Evolutionary conservation across 1,140 invertebrate genomes (phyloP).

Genomic region (Drosophila asahinai): DNA sequence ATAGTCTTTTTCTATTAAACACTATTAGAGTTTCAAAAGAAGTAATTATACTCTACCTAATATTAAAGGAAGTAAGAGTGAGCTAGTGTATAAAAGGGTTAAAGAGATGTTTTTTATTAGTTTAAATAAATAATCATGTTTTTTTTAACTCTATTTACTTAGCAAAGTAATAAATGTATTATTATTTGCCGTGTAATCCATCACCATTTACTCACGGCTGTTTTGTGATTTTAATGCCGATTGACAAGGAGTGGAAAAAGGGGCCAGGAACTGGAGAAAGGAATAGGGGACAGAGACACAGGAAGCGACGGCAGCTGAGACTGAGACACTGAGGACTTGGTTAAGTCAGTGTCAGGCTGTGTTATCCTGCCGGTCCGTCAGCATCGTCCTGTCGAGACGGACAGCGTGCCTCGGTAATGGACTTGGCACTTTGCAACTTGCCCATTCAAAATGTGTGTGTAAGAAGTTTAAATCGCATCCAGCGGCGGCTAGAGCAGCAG

Average conservation of each 20-base stretch:
- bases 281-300: slow-evolving; percentile 3
- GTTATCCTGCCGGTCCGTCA: slow-evolving; percentile 45
- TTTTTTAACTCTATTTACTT: not conserved
- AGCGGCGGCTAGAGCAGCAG: slow-evolving; percentile 23
- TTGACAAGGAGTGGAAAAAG: slow-evolving; percentile 56
- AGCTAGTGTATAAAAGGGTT: no score
- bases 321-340: slow-evolving; percentile 41
- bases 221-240: slow-evolving; percentile 83
- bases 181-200: slow-evolving; percentile 28
- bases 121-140: no score
- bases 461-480: slow-evolving; percentile 83
- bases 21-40: no score
- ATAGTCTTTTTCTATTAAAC: no score
- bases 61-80: no score
- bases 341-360: slow-evolving; percentile 35
- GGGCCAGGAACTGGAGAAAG: not conserved
- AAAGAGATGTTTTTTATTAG: no score
- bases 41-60: no score
- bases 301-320: slow-evolving; percentile 23
- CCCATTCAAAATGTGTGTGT: slow-evolving; percentile 81
- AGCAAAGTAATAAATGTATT: not conserved
- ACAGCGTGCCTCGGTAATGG: slow-evolving; percentile 63
- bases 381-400: slow-evolving; percentile 31
- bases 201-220: slow-evolving; percentile 46
- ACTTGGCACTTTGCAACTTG: slow-evolving; percentile 81